A percentile compares a stretch with the other conserved stretches of the same genome.
Evolutionary conservation across 1,140 invertebrate genomes (phyloP).

Genomic region (Magallana ariakensis): DNA sequence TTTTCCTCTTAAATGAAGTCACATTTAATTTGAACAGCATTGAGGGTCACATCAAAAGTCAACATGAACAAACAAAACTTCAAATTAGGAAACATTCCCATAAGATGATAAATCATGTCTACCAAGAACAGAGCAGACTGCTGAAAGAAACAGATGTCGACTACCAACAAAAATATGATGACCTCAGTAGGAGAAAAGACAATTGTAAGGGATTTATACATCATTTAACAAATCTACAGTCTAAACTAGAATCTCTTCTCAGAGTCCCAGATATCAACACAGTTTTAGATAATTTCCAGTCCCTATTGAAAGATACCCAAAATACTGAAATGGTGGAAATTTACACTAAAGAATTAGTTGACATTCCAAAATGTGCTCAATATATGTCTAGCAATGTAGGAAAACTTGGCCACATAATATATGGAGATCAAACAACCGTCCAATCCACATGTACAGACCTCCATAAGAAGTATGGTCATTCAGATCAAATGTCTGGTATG

Average conservation of each 20-base stretch:
- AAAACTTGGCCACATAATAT: background rate
- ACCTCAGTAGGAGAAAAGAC: slow-evolving; percentile 50
- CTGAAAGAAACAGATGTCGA: slow-evolving; percentile 49
- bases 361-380: background rate
- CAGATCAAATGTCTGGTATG: background rate
- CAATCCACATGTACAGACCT: background rate
- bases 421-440: background rate
- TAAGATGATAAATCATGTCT: slow-evolving; percentile 45
- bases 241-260: slow-evolving; percentile 46
- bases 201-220: slow-evolving; percentile 46
- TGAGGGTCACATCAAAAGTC: slow-evolving; percentile 54
- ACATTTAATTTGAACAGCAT: slow-evolving; percentile 57
- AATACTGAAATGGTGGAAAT: slow-evolving; percentile 38
- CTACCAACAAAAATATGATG: slow-evolving; percentile 46
- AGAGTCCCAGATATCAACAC: slow-evolving; percentile 36
- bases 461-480: background rate
- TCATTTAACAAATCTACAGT: slow-evolving; percentile 53
- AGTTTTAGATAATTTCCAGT: slow-evolving; percentile 32
- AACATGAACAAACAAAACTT: slow-evolving; percentile 55
- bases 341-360: slow-evolving; percentile 34
- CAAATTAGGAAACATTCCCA: slow-evolving; percentile 50
- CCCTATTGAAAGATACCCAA: slow-evolving; percentile 50
- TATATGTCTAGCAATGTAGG: slow-evolving; percentile 30
- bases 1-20: slow-evolving; percentile 51
- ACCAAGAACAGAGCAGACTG: slow-evolving; percentile 45